Conservation (phyloP, 2,113 vertebrate species). For the Perognathus longimembris region DNA sequence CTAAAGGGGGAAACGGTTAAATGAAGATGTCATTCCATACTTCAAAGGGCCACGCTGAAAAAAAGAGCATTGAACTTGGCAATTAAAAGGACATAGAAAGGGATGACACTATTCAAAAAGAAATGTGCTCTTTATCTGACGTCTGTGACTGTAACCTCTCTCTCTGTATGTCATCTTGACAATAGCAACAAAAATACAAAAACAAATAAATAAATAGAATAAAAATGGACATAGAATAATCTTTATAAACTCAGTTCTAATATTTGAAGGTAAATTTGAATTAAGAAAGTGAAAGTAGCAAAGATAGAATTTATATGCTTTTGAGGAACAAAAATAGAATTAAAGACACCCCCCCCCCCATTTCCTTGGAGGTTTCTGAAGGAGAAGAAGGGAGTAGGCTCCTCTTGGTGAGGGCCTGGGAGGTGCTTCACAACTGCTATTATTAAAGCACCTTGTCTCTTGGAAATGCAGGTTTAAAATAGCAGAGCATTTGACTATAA, state of each 20-base stretch:
- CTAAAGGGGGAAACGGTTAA: background rate
- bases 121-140: too few species aligned
- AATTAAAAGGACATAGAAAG: background rate
- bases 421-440: background rate
- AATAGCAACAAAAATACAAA: too few species aligned
- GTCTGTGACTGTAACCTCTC: too few species aligned
- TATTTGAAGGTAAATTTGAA: background rate
- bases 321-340: background rate
- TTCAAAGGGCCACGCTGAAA: background rate
- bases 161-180: too few species aligned
- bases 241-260: background rate
- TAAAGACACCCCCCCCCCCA: background rate
- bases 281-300: background rate
- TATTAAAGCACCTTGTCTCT: background rate
- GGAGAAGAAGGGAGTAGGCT: background rate
- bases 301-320: background rate
- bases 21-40: background rate
- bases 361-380: background rate
- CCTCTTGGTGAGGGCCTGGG: background rate
- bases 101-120: too few species aligned
- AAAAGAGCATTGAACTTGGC: background rate
- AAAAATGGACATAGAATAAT: background rate
- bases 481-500: background rate
- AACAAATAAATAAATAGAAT: too few species aligned
- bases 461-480: background rate